Base-by-base conservation (phyloP, 2,888 invertebrate species). In the Drosophila limbata region DNA sequence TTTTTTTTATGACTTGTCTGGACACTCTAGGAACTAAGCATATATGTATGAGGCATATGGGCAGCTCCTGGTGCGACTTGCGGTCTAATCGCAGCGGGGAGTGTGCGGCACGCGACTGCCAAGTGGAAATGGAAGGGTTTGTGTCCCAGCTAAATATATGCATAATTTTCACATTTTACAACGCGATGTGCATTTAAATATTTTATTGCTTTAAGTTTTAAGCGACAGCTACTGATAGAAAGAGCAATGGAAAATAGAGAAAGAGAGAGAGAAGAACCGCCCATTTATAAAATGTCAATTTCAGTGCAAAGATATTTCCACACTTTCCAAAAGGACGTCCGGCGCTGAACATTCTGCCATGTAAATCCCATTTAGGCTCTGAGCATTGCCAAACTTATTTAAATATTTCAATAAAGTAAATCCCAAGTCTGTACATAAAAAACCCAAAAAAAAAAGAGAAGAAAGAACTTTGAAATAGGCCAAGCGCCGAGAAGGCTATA, bases 341-440 rank as follows among this genome's bases (percentile, higher is more conserved):
- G 53, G 50, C 50, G 50, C 59, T 42, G 61, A 47, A 31, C 69
- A 57, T 44, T 45, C 50, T 37, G 59, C 77, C 51, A 63, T 72
- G 76, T 66, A 88, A 89, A 90, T 86, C 87, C 84, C 84, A 88
- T 88, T 89, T 86, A 88, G 88, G 86, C 90, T 79, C 77, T 83
- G 81, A 77, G 70, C 82, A 90, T 88, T 88, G 83, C 79, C 87
- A 88, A 90, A 88, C 91, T 90, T 87, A 90, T 90, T 90, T 90
- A 87, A 91, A 90, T 90, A 90, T 90, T 90, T 89, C 90, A 90
- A 91, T 91, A 90, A 91, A 91, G 82, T 83, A 89, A 91, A 90
- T 90, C 89, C 81, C 81, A 79, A 70, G 83, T 69, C 73, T 68
- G 77, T 77, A 77, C 65, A 81, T 82, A 81, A 72, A 77, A 75